Evolutionary conservation across 2,113 vertebrate species (phyloP).

Genomic region (Phalacrocorax brasilianus): DNA sequence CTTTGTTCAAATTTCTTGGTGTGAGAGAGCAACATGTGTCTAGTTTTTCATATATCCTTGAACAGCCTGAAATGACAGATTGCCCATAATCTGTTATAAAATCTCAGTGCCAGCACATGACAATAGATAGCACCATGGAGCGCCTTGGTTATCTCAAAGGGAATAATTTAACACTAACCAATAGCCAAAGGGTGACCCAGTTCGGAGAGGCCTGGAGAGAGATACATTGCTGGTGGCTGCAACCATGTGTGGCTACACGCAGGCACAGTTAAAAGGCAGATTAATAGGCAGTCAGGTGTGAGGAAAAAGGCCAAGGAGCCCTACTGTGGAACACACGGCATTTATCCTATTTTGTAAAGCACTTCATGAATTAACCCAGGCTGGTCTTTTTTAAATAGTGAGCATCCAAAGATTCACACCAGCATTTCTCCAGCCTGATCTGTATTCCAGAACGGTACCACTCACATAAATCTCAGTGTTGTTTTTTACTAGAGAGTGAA

Average conservation of each 20-base stretch:
- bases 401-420: slow-evolving; percentile 44
- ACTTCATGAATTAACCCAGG: slow-evolving; percentile 62
- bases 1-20: background rate
- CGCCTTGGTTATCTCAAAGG: background rate
- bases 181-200: slow-evolving; percentile 50
- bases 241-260: slow-evolving; percentile 47
- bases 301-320: slow-evolving; percentile 64
- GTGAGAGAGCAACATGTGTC: slow-evolving; percentile 35
- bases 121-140: slow-evolving; percentile 31
- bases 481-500: slow-evolving; percentile 2
- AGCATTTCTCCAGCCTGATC: slow-evolving; percentile 33
- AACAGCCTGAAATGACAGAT: slow-evolving; percentile 57
- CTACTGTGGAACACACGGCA: slow-evolving; percentile 55
- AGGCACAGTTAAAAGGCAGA: slow-evolving; percentile 72
- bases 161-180: slow-evolving; percentile 34
- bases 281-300: slow-evolving; percentile 72
- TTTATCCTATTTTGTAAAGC: slow-evolving; percentile 62
- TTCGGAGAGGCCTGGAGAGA: slow-evolving; percentile 56
- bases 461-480: slow-evolving; percentile 57
- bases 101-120: slow-evolving; percentile 34
- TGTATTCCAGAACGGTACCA: slow-evolving; percentile 54
- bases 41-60: slow-evolving; percentile 34
- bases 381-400: slow-evolving; percentile 29
- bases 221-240: slow-evolving; percentile 46
- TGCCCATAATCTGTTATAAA: slow-evolving; percentile 36